Evolutionary conservation across 2,888 invertebrate species (phyloP).

Genomic region (Tenthredo mesomela): DNA sequence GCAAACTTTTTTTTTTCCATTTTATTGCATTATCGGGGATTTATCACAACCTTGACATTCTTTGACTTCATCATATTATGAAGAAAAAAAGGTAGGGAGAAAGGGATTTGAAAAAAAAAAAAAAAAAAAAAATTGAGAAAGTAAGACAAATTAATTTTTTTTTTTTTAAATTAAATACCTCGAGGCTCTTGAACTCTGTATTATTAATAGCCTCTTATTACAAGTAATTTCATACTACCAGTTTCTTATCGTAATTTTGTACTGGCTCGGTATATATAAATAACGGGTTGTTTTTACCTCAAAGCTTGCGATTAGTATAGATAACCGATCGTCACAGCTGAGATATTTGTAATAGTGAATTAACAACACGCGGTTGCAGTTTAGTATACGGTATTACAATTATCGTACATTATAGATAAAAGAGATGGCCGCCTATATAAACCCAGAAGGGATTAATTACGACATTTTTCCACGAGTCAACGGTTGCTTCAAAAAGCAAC

Average conservation of each 20-base stretch:
- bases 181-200: background rate
- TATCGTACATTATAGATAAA: background rate
- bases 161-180: background rate
- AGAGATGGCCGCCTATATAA: background rate
- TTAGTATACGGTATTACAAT: background rate
- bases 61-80: background rate
- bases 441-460: constrained; percentile 36
- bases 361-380: background rate
- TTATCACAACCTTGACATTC: background rate
- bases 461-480: constrained; percentile 18
- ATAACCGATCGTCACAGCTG: background rate
- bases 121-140: background rate
- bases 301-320: background rate
- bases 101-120: no score
- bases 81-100: background rate
- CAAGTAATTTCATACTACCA: background rate
- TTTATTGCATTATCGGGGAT: background rate
- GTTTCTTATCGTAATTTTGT: background rate
- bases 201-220: background rate
- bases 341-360: background rate
- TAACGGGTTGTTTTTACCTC: constrained; percentile 5
- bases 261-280: background rate
- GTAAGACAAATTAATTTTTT: background rate
- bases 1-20: background rate
- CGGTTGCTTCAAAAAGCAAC: constrained; percentile 12